These are phyloP conservation scores for Glareola pratincola DNA, from an alignment of 2,113 vertebrate species.

Conservation along the genomic window DNA sequence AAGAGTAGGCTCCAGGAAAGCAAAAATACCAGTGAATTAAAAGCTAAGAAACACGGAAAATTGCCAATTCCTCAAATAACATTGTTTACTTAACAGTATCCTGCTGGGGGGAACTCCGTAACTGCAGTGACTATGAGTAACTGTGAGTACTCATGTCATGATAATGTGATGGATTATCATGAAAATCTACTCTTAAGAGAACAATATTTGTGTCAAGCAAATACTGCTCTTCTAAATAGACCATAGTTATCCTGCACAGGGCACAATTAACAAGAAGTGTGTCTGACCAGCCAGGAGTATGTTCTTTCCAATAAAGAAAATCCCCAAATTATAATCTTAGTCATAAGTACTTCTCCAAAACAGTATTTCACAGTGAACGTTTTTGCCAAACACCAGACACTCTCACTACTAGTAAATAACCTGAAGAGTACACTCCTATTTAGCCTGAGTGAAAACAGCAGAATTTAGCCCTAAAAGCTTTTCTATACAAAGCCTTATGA, in stretches of 20 bases:
- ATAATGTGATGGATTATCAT: background rate
- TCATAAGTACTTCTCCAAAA: background rate
- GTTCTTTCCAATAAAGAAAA: background rate
- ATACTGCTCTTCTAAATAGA: background rate
- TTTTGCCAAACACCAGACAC: background rate
- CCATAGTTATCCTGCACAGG: background rate
- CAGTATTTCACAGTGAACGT: background rate
- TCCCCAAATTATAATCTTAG: background rate
- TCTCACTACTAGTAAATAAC: background rate
- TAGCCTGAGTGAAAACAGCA: background rate
- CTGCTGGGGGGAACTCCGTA: background rate
- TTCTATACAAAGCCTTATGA: background rate
- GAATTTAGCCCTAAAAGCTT: background rate
- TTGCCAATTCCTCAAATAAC: background rate
- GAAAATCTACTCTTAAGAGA: background rate
- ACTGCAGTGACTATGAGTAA: background rate
- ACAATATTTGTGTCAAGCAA: background rate
- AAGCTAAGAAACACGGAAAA: background rate
- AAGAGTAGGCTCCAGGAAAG: background rate
- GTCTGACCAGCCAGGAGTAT: background rate
- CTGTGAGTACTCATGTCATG: background rate
- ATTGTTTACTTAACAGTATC: slow-evolving; percentile 22
- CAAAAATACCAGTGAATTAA: background rate
- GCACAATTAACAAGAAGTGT: background rate
- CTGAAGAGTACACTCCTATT: background rate